phyloP scores from a whole-genome alignment of 1,140 invertebrate genomes.

The Argopecten irradians region DNA sequence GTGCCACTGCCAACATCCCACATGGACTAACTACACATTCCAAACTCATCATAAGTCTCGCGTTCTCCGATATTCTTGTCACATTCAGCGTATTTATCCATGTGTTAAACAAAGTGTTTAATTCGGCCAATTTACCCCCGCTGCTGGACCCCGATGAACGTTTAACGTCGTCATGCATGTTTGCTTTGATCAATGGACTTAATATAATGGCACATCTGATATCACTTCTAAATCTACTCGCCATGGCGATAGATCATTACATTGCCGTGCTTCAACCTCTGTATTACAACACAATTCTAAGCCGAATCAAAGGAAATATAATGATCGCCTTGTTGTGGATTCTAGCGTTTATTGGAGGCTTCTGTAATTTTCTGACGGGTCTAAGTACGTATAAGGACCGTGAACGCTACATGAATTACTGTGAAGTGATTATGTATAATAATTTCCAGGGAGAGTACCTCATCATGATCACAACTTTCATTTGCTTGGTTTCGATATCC shows the following conservation, averaged over 20 bases:
- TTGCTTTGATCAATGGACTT: slow-evolving; percentile 57
- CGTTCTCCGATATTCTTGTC: slow-evolving; percentile 65
- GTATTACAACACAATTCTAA: slow-evolving; percentile 85
- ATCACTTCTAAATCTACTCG: slow-evolving; percentile 82
- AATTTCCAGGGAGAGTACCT: slow-evolving; percentile 69
- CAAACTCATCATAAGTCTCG: slow-evolving; percentile 69
- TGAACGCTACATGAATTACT: slow-evolving; percentile 65
- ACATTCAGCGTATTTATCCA: slow-evolving; percentile 60
- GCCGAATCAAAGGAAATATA: slow-evolving; percentile 81
- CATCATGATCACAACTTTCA: slow-evolving; percentile 73
- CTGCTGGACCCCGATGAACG: slow-evolving; percentile 43
- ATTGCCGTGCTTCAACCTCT: slow-evolving; percentile 91
- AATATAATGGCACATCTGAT: slow-evolving; percentile 73
- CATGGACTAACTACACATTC: slow-evolving; percentile 61
- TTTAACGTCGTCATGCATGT: slow-evolving; percentile 56
- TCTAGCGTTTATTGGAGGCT: slow-evolving; percentile 79
- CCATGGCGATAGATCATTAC: slow-evolving; percentile 86
- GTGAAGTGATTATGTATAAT: slow-evolving; percentile 76
- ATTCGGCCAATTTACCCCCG: slow-evolving; percentile 33
- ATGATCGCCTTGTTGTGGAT: slow-evolving; percentile 84
- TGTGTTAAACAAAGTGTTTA: slow-evolving; percentile 62
- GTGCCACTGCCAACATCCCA: slow-evolving; percentile 58
- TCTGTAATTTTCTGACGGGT: slow-evolving; percentile 75
- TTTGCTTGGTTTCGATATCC: slow-evolving; percentile 74
- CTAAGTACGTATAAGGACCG: slow-evolving; percentile 34